Evolutionary conservation across 2,888 invertebrate genomes (phyloP).

Genomic region (Terebella lapidaria): DNA sequence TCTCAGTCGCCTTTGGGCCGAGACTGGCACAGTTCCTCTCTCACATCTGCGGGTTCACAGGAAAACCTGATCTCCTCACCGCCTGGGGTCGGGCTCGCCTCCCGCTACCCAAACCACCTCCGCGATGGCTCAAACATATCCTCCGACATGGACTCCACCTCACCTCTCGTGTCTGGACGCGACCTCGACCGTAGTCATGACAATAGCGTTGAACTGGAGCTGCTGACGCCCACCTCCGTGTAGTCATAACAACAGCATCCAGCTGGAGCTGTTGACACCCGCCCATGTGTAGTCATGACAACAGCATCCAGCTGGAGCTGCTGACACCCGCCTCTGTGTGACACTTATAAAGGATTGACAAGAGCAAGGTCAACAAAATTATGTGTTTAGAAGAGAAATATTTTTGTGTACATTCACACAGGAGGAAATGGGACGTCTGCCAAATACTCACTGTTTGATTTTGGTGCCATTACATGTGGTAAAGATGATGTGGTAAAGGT

Average conservation of each 20-base stretch:
- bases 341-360: too few relatives aligned
- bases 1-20: neutral
- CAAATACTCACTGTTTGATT: too few relatives aligned
- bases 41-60: neutral
- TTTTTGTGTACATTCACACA: too few relatives aligned
- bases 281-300: too few relatives aligned
- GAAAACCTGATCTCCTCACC: neutral
- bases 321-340: neutral
- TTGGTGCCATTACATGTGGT: too few relatives aligned
- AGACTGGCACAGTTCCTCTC: neutral
- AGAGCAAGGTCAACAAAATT: too few relatives aligned
- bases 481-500: too few relatives aligned
- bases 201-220: neutral
- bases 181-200: neutral
- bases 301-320: neutral
- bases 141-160: constrained; percentile 1
- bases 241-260: neutral
- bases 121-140: neutral
- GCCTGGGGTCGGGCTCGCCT: neutral
- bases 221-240: neutral
- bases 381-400: too few relatives aligned
- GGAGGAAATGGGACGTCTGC: too few relatives aligned
- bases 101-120: neutral
- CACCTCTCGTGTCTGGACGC: neutral
- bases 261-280: too few relatives aligned